A percentile compares a stretch with the other conserved stretches of the same genome.
phyloP scores from a whole-genome alignment of 2,888 invertebrate species.

The Caprella mutica region DNA sequence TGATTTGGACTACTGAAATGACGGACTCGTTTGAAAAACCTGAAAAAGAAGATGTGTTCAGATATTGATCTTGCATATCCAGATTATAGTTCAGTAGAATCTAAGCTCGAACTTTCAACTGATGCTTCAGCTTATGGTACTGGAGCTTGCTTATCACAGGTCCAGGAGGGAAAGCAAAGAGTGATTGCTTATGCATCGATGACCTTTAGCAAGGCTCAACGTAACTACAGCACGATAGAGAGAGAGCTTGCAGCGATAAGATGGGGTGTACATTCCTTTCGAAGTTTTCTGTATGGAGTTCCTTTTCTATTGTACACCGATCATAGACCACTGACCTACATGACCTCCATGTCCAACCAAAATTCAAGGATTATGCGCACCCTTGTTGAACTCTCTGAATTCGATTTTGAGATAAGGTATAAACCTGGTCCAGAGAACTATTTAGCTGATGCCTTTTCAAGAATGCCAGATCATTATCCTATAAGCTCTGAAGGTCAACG shows the following conservation, averaged over 20 bases:
- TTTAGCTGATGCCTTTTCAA: not conserved
- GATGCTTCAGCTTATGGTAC: not conserved
- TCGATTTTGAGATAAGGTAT: not conserved
- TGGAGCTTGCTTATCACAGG: not conserved
- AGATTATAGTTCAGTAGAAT: not conserved
- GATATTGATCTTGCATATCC: constrained; percentile 1
- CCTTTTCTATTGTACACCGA: not conserved
- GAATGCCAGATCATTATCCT: no score
- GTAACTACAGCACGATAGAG: not conserved
- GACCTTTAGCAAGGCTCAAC: not conserved
- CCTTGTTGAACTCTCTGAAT: not conserved
- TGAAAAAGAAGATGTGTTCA: not conserved
- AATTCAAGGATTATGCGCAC: not conserved
- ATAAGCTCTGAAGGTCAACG: no score
- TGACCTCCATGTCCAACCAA: not conserved
- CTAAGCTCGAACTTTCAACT: not conserved
- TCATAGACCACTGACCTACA: not conserved
- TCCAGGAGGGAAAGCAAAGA: not conserved
- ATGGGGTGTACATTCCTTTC: not conserved
- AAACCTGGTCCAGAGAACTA: not conserved
- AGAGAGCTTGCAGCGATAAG: not conserved
- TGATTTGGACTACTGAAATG: not conserved
- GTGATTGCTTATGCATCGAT: not conserved
- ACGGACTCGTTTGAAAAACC: not conserved
- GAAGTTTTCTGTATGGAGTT: not conserved